These are phyloP conservation scores for Chesias legatella DNA, from an alignment of 2,888 invertebrate species.

Conservation along the genomic window DNA sequence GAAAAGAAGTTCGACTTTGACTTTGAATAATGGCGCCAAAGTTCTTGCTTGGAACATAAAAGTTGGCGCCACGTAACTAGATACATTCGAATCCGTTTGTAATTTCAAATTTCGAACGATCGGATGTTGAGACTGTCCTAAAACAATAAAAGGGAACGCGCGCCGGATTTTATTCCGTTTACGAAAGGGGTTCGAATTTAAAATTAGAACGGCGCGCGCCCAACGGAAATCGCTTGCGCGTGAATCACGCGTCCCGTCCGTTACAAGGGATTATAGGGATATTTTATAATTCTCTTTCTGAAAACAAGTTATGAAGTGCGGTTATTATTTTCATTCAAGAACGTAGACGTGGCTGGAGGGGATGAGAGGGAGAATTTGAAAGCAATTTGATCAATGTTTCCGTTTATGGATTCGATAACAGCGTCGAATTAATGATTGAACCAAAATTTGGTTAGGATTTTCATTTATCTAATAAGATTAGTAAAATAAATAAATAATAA, in stretches of 20 bases:
- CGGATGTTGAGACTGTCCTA: constrained; percentile 49
- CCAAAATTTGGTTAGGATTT: constrained; percentile 6
- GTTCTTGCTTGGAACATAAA: no score
- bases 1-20: no score
- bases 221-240: constrained; percentile 66
- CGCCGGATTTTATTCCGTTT: constrained; percentile 73
- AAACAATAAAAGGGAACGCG: constrained; percentile 70
- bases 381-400: no score
- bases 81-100: constrained; percentile 19
- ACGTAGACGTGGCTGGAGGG: no score
- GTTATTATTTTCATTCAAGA: background rate
- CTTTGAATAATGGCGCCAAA: constrained; percentile 7
- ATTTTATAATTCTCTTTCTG: constrained; percentile 25
- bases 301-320: background rate
- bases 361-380: no score
- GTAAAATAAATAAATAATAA: no score
- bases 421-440: no score
- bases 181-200: constrained; percentile 70
- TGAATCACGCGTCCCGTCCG: constrained; percentile 57
- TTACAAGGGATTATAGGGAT: constrained; percentile 26
- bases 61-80: constrained; percentile 19
- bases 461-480: constrained; percentile 9
- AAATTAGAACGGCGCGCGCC: constrained; percentile 66
- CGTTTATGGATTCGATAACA: no score
- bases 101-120: constrained; percentile 20